These are phyloP conservation scores for Oreotrochilus melanogaster DNA, from an alignment of 2,113 vertebrate genomes.

Conservation along the genomic window DNA sequence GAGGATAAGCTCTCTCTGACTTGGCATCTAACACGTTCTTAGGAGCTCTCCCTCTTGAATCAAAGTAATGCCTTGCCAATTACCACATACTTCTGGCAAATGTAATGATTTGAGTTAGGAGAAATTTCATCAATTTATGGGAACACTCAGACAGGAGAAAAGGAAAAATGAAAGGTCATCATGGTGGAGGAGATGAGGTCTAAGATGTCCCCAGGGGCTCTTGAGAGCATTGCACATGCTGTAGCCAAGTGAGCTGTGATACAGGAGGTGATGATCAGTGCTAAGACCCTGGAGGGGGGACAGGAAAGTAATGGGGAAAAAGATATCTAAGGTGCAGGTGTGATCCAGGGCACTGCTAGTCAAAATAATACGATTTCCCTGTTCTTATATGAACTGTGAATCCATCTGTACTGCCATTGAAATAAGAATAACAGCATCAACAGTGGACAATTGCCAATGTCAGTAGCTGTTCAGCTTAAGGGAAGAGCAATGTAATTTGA, in stretches of 20 bases:
- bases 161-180: not conserved
- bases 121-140: not conserved
- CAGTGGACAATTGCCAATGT: not conserved
- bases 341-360: not conserved
- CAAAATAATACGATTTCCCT: not conserved
- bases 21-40: not conserved
- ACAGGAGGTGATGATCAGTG: not conserved
- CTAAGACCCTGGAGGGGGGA: not conserved
- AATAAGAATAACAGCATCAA: not conserved
- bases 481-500: not conserved
- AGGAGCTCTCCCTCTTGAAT: not conserved
- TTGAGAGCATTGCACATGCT: fast-evolving
- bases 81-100: constrained; percentile 3
- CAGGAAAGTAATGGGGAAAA: not conserved
- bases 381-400: not conserved
- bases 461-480: not conserved
- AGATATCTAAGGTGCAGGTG: not conserved
- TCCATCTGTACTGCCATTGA: not conserved
- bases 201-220: not conserved
- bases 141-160: not conserved
- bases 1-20: not conserved
- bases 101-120: not conserved
- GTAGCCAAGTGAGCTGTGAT: not conserved
- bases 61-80: not conserved
- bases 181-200: not conserved